Conservation (phyloP, 1,140 invertebrate species). For the Venustaconcha ellipsiformis region DNA sequence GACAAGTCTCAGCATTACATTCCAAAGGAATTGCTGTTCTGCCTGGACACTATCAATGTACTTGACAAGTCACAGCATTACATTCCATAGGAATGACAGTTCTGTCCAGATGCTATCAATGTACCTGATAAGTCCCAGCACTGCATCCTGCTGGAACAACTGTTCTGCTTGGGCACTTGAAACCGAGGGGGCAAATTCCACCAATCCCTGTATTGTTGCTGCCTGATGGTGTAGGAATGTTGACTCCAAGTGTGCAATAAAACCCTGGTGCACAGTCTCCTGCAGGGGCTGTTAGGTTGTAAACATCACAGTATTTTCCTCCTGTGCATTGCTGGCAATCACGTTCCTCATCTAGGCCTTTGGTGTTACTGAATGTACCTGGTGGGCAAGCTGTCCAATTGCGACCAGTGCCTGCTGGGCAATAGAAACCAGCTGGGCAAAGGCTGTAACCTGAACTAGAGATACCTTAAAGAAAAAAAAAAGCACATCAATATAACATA, state of each 20-base stretch:
- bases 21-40: too few relatives aligned
- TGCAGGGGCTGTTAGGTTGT: constrained; percentile 57
- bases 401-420: constrained; percentile 55
- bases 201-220: constrained; percentile 58
- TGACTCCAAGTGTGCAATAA: constrained; percentile 59
- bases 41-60: too few relatives aligned
- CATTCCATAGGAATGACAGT: too few relatives aligned
- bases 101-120: too few relatives aligned
- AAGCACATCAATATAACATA: too few relatives aligned
- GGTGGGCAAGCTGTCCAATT: constrained; percentile 62
- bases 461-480: constrained; percentile 45
- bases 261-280: constrained; percentile 55
- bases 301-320: constrained; percentile 60
- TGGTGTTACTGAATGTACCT: constrained; percentile 60
- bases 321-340: constrained; percentile 60
- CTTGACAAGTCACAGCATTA: too few relatives aligned
- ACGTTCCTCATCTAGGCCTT: constrained; percentile 44
- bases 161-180: constrained; percentile 53
- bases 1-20: too few relatives aligned
- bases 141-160: constrained; percentile 52
- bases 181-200: constrained; percentile 61
- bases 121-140: constrained; percentile 62
- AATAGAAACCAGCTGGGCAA: constrained; percentile 63
- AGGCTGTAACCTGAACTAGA: constrained; percentile 55
- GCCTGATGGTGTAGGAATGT: constrained; percentile 52